phyloP scores from a whole-genome alignment of 2,113 vertebrate species.

The Oryzias curvinotus region DNA sequence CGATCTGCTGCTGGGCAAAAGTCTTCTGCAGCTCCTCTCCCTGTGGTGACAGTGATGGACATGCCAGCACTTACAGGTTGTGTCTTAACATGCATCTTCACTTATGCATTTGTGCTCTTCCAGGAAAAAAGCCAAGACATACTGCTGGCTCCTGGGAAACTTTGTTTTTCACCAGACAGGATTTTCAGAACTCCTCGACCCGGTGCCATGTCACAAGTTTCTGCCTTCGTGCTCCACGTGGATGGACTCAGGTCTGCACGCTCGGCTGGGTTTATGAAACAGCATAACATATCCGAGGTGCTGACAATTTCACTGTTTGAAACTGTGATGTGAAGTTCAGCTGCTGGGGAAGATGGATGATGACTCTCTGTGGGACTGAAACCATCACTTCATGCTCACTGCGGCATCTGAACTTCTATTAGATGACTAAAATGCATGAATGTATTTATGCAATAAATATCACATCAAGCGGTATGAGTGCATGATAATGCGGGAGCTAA shows the following conservation, averaged over 20 bases:
- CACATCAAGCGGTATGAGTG: no score
- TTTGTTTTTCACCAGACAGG: conserved; percentile 21
- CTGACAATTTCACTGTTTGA: not conserved
- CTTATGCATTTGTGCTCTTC: conserved; percentile 30
- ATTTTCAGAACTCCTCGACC: conserved; percentile 10
- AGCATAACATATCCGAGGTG: not conserved
- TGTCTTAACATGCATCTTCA: conserved; percentile 46
- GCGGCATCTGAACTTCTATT: no score
- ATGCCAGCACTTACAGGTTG: conserved; percentile 10
- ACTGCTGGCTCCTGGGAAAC: conserved; percentile 13
- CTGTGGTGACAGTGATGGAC: conserved; percentile 35
- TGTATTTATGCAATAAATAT: no score
- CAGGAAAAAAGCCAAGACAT: conserved; percentile 16
- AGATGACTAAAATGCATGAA: no score
- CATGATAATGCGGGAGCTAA: no score
- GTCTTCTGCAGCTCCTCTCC: conserved; percentile 14
- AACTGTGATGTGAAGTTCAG: not conserved
- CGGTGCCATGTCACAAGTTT: conserved; percentile 13
- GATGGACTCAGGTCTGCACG: not conserved
- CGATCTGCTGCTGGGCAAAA: not conserved
- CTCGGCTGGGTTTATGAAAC: not conserved
- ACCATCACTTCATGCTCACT: not conserved
- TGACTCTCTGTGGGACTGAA: not conserved
- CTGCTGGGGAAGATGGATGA: not conserved
- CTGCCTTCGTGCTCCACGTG: not conserved